Evolutionary conservation across 2,888 invertebrate species (phyloP).

Genomic region (Pollenia amentaria): DNA sequence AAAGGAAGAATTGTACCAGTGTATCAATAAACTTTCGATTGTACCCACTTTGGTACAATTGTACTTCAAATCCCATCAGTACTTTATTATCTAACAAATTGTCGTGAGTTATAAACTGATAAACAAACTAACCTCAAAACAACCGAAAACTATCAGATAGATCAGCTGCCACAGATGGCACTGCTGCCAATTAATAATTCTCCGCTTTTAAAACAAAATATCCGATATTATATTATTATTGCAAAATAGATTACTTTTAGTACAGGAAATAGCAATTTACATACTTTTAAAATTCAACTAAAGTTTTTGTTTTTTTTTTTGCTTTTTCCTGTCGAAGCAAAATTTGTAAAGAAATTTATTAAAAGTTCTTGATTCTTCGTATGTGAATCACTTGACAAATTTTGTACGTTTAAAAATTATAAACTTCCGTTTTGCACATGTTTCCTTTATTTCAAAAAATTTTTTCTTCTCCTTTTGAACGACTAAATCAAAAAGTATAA

Average conservation of each 20-base stretch:
- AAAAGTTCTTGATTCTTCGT: constrained; percentile 36
- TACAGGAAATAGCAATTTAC: constrained; percentile 1
- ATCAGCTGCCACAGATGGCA: too few species aligned
- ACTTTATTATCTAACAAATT: too few species aligned
- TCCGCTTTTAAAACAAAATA: too few species aligned
- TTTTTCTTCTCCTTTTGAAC: constrained; percentile 14
- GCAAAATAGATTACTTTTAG: background rate
- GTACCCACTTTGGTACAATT: too few species aligned
- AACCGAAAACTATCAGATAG: too few species aligned
- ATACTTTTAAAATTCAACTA: background rate
- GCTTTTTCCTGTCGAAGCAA: background rate
- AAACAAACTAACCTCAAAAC: too few species aligned
- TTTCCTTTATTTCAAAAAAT: constrained; percentile 50
- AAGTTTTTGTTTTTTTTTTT: background rate
- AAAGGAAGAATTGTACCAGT: too few species aligned
- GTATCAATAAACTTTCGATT: too few species aligned
- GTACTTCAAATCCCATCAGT: too few species aligned
- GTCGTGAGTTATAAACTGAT: too few species aligned
- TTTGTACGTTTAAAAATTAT: constrained; percentile 42
- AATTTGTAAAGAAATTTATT: constrained; percentile 21
- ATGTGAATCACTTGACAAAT: constrained; percentile 47
- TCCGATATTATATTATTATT: background rate
- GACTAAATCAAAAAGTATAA: constrained; percentile 50
- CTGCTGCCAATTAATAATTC: too few species aligned
- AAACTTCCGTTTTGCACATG: constrained; percentile 60